Evolutionary conservation across 2,113 vertebrate species (phyloP), one percentile per base, ranked within the genome.

Genomic region (Menura novaehollandiae): DNA sequence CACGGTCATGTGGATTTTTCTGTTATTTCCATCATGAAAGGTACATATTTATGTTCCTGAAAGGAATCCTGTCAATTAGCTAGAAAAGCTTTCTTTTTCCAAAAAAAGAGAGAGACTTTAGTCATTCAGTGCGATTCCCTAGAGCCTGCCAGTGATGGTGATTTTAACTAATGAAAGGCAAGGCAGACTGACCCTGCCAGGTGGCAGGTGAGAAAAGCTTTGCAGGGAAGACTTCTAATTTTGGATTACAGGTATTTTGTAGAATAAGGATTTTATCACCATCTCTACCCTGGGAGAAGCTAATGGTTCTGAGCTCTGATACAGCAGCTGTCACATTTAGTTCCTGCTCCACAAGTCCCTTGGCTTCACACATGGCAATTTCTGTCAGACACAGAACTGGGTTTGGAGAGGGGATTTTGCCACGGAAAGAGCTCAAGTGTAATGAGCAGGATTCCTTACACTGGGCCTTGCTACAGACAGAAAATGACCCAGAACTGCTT

Each of bases 61-160:
- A 77, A 76, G 56, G 47, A 93, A 75, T 71, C 30, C 33, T 81
- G 59, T 26, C 55, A 43, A 33, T 47, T 59, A 76, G 43, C 15
- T 26, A 79, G 23, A 46, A 64, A 53, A 77, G 22, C 11, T 15
- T 85, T 43, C 41, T 66, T 11, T 22, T 73, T 66, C 19, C 1
- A 52, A 39, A 74, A 80, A 52, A 71, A 30, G 39, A 52, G 9
- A 82, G 3, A 67, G 2, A 52, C 4, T 11, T 68, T 2, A 84
- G n/a, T 51, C 67, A 84, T 39, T 16, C 0, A 37, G 10, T 27
- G 47, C 1, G 3, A 87, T 47, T 63, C 69, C 69, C 49, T n/a
- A 67, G 66, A 22, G n/a, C 49, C 35, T 51, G 44, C 15, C 32
- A 68, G 16, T 6, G 35, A 32, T 0, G 0, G 2, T 10, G 30